Conservation (phyloP, 2,113 vertebrate genomes). For the Rhineura floridana region DNA sequence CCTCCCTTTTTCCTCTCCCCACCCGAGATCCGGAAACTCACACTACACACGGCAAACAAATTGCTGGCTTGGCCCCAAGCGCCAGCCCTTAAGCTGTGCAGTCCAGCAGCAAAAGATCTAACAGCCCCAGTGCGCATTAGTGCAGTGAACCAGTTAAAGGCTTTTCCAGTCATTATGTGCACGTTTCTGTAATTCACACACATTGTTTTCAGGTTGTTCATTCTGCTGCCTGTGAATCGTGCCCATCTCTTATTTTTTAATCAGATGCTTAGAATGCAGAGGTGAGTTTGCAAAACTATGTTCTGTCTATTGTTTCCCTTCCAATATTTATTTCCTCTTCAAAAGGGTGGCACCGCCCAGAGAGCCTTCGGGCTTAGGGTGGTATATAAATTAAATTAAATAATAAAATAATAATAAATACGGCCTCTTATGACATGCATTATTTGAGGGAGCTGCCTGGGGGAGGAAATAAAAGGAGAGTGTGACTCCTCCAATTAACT, state of each 20-base stretch:
- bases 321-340: background rate
- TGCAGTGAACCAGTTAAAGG: constrained; percentile 61
- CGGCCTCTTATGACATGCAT: background rate
- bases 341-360: background rate
- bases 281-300: background rate
- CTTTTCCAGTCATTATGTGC: constrained; percentile 56
- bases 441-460: background rate
- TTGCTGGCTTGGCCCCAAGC: constrained; percentile 42
- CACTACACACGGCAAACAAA: constrained; percentile 61
- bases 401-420: too few species aligned
- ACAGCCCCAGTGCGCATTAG: constrained; percentile 43
- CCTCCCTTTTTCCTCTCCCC: too few species aligned
- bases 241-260: constrained; percentile 13
- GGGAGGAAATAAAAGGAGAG: background rate
- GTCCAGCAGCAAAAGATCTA: constrained; percentile 49
- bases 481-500: background rate
- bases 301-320: background rate
- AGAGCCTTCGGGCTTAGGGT: too few species aligned
- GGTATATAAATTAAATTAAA: too few species aligned
- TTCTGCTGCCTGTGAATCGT: constrained; percentile 39
- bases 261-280: background rate
- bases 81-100: constrained; percentile 56
- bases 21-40: constrained; percentile 64
- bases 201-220: constrained; percentile 32
- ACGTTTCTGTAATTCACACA: constrained; percentile 42